Conservation (phyloP, 2,797 vertebrate genomes). For the Gambelia wislizenii region DNA sequence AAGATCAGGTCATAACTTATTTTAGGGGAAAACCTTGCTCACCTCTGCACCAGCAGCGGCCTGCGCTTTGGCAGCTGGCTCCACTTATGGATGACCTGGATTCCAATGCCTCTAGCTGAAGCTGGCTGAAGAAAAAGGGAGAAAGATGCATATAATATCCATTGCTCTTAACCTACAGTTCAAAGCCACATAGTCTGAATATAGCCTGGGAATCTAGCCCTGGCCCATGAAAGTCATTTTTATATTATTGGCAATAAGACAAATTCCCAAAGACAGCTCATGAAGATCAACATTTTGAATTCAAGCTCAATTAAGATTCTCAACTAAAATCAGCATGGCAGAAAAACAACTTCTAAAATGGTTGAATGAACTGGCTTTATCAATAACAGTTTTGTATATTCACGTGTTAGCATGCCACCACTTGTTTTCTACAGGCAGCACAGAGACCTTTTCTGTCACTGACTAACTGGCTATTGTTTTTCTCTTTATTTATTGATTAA, state of each 20-base stretch:
- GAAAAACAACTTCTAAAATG: background rate
- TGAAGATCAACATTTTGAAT: background rate
- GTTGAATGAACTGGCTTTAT: background rate
- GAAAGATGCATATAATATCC: background rate
- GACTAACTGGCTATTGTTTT: background rate
- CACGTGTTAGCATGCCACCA: background rate
- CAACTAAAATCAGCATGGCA: background rate
- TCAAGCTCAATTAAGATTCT: background rate
- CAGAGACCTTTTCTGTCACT: background rate
- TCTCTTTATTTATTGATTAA: too few species aligned
- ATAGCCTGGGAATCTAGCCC: background rate
- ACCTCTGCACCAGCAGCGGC: constrained; percentile 94
- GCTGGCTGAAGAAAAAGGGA: constrained; percentile 85
- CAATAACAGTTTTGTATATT: background rate
- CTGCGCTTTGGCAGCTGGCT: constrained; percentile 95
- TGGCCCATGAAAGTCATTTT: background rate
- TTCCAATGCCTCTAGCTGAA: constrained; percentile 94
- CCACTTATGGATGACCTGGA: constrained; percentile 98
- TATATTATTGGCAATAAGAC: background rate
- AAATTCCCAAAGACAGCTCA: background rate
- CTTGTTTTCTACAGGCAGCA: background rate
- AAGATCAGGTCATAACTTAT: background rate
- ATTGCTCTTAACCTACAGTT: background rate
- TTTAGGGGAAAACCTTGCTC: constrained; percentile 37
- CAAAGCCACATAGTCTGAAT: background rate